Conservation (phyloP, 1,140 invertebrate species). For the Bombus sibiricus region DNA sequence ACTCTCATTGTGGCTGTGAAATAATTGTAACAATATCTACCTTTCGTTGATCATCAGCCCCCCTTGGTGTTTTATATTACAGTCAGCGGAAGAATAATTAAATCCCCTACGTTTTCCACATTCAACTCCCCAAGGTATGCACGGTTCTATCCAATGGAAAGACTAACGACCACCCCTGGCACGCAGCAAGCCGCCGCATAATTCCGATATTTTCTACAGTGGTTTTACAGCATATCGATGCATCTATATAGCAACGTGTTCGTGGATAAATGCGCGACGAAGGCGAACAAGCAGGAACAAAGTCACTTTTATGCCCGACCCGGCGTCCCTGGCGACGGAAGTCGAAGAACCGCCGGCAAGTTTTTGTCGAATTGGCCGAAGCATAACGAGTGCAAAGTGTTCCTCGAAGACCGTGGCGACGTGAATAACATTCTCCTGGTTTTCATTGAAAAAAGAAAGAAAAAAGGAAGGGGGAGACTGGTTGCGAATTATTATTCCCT, state of each 20-base stretch:
- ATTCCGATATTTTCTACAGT: constrained; percentile 48
- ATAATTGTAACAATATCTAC: no score
- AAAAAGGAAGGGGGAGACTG: neutral
- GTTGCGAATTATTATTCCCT: constrained; percentile 20
- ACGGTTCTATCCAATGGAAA: constrained; percentile 1
- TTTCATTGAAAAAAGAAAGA: neutral
- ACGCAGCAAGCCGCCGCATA: constrained; percentile 33
- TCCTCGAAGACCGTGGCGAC: constrained; percentile 49
- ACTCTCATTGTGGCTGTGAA: no score
- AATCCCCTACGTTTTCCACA: neutral
- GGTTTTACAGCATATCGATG: constrained; percentile 33
- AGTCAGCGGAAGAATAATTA: neutral
- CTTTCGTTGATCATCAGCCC: no score
- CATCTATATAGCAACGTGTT: constrained; percentile 20
- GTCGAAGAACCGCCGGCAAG: constrained; percentile 59
- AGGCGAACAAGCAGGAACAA: constrained; percentile 27
- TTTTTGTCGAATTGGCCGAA: constrained; percentile 58
- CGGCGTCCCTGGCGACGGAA: constrained; percentile 58
- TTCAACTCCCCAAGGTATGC: neutral
- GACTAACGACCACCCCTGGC: constrained; percentile 43
- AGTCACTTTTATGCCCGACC: constrained; percentile 43
- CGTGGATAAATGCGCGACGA: constrained; percentile 33
- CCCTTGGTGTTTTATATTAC: no score
- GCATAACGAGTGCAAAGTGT: constrained; percentile 62
- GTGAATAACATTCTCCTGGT: constrained; percentile 10